phyloP scores from a whole-genome alignment of 2,113 vertebrate species.

The Xenopus tropicalis region UCB_Xtro_10.0 CM004450.2:53860501-53861000 shows the following conservation, averaged over 20 bases:
- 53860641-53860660: slow-evolving; percentile 99
- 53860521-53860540: background rate
- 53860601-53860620: background rate
- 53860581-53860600: slow-evolving; percentile 11
- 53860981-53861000: slow-evolving; percentile 14
- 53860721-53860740: slow-evolving; percentile 94
- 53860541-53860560: slow-evolving; percentile 13
- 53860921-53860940: slow-evolving; percentile 29
- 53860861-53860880: slow-evolving; percentile 3
- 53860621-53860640: slow-evolving; percentile 53
- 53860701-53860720: slow-evolving; percentile 97
- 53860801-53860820: slow-evolving; percentile 18
- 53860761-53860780: slow-evolving; percentile 96
- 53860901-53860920: slow-evolving; percentile 25
- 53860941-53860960: slow-evolving; percentile 13
- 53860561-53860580: slow-evolving; percentile 38
- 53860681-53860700: slow-evolving; percentile 87
- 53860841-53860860: background rate
- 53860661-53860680: slow-evolving; percentile 95
- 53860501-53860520: background rate
- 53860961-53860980: slow-evolving; percentile 11
- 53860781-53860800: slow-evolving; percentile 38
- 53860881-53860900: background rate
- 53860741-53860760: slow-evolving; percentile 91
- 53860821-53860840: background rate